Base-by-base conservation (phyloP, 1,140 invertebrate species). In the Microvelia longipes region DNA sequence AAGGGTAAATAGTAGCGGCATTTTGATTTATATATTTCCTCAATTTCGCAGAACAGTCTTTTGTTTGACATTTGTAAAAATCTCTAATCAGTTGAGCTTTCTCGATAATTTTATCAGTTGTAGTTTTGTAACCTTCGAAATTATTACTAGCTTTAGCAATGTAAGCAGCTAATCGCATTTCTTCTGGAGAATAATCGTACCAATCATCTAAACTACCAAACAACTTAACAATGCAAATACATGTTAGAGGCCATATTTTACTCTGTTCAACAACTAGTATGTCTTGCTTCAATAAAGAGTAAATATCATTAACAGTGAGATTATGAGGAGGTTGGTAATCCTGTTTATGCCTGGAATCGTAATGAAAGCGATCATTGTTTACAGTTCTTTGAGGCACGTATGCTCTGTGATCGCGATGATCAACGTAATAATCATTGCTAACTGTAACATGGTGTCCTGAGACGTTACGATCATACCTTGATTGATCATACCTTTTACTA, bases 131-230 rank as follows among this genome's bases (percentile, higher is more conserved):
- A 11, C 26, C 65, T 19, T 30, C 25, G 63, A 68, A 66, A 64
- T 64, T 70, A 29, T 26, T 26, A 30, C 2, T 29, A 1, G 13
- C 50, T 66, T 69, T 65, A 13, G 72, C 71, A 30, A 62, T n/a
- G 26, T 70, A 73, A 27, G 71, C 71, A 30, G 68, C 66, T 2
- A 15, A 63, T 60, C 73, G 50, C n/a, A 74, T 62, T 29, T 74
- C 73, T 35, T 74, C 73, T 1, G 71, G 71, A 1, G 71, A 72
- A 66, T 35, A 66, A 28, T 74, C 73, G 29, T 69, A 68, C 30
- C 68, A 72, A n/a, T 69, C 73, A 13, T 68, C 62, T 5, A 71
- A 62, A 65, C 71, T 74, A 0, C 66, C 35, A n/a, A 19, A 24
- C n/a, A 28, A 5, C 28, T 27, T 28, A 29, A 74, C 61, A 2